Evolutionary conservation across 2,113 vertebrate species (phyloP), one percentile per base, ranked within the genome.

Genomic region (Sardina pilchardus): DNA sequence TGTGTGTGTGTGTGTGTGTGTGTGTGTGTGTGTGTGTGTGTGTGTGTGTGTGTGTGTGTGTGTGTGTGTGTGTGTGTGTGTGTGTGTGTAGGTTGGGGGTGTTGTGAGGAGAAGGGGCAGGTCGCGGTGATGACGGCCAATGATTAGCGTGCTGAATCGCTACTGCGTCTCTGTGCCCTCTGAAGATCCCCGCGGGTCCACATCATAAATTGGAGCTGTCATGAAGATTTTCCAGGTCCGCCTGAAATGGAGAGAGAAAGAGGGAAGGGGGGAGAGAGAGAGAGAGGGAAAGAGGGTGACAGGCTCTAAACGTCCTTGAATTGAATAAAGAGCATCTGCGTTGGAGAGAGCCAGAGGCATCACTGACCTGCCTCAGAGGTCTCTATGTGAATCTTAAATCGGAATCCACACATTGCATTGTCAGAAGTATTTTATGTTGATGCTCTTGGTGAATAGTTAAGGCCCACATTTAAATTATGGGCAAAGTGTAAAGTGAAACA

Each of bases 121-220:
- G 30, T 42, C 30, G 26, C 1, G 50, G 24, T 24, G 8, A 39
- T 34, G 81, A n/a, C 34, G 75, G 45, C 12, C 17, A 24, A 63
- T 26, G 50, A n/a, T 30, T 86, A 88, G 53, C 26, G 34, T 84
- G n/a, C 67, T 85, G 59, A 86, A 89, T 90, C 83, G 89, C 89
- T 90, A 88, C 88, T 85, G 89, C 30, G 0, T 89, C 86, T 83
- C 81, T 26, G 82, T 44, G 88, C 21, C 87, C 84, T 16, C 84
- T 26, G 4, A 48, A 53, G 86, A 48, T 71, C 82, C 39, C 50
- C 59, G 83, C 82, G 88, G 89, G 53, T 82, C 87, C 42, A 30
- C 86, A 48, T 84, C 83, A 88, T 90, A 89, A 88, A 92, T 92
- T 88, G 88, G 83, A 91, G 75, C 89, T 89, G 87, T 93, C 87